A percentile compares a stretch with the other conserved stretches of the same genome.
Evolutionary conservation across 2,888 invertebrate species (phyloP).

Genomic region (Hartigia nigra): DNA sequence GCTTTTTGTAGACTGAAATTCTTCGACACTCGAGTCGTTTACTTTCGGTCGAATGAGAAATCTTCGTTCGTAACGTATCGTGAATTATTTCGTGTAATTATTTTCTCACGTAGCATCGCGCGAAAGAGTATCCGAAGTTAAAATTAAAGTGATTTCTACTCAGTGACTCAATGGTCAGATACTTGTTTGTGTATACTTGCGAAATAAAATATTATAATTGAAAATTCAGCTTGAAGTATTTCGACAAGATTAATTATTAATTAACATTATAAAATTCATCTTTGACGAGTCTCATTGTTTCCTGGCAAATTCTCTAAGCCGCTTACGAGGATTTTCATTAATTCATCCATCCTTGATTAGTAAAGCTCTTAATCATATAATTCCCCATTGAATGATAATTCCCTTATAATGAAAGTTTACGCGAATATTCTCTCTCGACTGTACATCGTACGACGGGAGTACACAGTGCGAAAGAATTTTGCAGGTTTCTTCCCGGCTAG

Average conservation of each 20-base stretch:
- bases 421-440: too few species aligned
- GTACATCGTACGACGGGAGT: too few species aligned
- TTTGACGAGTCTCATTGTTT: neutral
- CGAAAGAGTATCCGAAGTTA: neutral
- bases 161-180: neutral
- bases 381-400: neutral
- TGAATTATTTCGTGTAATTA: neutral
- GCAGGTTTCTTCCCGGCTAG: neutral
- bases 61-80: neutral
- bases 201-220: neutral
- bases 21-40: neutral
- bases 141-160: neutral
- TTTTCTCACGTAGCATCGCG: neutral
- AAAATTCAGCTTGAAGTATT: neutral
- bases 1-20: neutral
- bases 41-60: neutral
- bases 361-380: neutral
- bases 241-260: neutral
- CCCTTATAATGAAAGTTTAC: neutral
- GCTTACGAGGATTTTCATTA: neutral
- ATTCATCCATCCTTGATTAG: neutral
- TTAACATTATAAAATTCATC: neutral
- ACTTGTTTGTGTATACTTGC: too few species aligned
- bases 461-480: neutral
- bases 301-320: neutral